Percentiles rank a stretch among this genome's conserved stretches.
phyloP scores from a whole-genome alignment of 2,797 vertebrate species.

The Chloroceryle inda region DNA sequence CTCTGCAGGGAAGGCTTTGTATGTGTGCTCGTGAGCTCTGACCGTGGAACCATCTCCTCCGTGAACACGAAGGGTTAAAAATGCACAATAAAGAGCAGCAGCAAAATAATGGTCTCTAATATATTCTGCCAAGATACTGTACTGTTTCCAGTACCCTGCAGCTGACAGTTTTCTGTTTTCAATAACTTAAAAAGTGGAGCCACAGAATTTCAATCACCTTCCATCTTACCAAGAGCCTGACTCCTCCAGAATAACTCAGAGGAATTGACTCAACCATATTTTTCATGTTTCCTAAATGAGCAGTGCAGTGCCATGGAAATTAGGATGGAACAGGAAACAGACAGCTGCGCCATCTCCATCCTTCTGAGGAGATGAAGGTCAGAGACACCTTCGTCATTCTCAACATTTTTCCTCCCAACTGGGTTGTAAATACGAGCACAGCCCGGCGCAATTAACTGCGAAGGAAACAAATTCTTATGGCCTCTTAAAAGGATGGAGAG shows the following conservation, averaged over 20 bases:
- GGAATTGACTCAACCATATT: conserved; percentile 34
- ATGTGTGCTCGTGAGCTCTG: neutral
- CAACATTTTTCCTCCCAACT: conserved; percentile 9
- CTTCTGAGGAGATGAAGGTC: conserved; percentile 69
- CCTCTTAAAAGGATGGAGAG: neutral
- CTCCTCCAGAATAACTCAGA: conserved; percentile 58
- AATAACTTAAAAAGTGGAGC: conserved; percentile 55
- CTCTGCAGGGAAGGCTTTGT: neutral
- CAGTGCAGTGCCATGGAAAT: conserved; percentile 62
- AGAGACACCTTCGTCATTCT: conserved; percentile 50
- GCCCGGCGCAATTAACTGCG: neutral
- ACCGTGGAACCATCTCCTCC: neutral
- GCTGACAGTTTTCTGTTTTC: conserved; percentile 68
- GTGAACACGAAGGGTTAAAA: conserved; percentile 18
- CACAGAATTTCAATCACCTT: conserved; percentile 71
- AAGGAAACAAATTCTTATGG: neutral
- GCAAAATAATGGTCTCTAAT: neutral
- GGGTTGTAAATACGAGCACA: conserved; percentile 22
- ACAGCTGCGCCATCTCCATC: conserved; percentile 44
- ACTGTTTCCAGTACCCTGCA: conserved; percentile 23
- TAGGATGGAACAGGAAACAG: conserved; percentile 37
- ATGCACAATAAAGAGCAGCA: conserved; percentile 5
- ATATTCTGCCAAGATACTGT: neutral
- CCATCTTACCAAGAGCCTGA: neutral
- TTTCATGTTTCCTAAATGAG: conserved; percentile 78